Evolutionary conservation across 2,888 invertebrate species (phyloP).

Genomic region (Erebia palarica): DNA sequence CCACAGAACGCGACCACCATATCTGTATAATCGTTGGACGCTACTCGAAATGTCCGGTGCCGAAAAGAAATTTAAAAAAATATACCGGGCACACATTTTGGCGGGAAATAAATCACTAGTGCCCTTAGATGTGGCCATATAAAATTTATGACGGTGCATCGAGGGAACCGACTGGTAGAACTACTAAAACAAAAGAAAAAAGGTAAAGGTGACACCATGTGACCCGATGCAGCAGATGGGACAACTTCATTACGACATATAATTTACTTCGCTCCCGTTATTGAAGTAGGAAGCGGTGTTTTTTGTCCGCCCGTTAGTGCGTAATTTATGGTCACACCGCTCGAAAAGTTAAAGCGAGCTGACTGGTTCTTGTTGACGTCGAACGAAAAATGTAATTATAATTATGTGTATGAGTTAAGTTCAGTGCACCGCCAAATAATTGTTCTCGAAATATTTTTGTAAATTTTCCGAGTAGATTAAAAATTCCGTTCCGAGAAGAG

Average conservation of each 20-base stretch:
- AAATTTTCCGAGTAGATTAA: slow-evolving; percentile 42
- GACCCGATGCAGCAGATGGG: slow-evolving; percentile 71
- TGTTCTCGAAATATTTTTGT: slow-evolving; percentile 43
- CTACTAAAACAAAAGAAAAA: slow-evolving; percentile 62
- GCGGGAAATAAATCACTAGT: slow-evolving; percentile 79
- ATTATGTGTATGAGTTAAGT: slow-evolving; percentile 44
- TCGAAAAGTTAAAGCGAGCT: slow-evolving; percentile 59
- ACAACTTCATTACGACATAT: slow-evolving; percentile 73
- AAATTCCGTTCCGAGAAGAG: slow-evolving; percentile 41
- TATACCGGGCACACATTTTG: slow-evolving; percentile 76
- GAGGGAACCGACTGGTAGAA: slow-evolving; percentile 61
- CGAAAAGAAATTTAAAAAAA: slow-evolving; percentile 60
- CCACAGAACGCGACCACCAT: slow-evolving; percentile 70
- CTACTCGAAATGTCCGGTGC: slow-evolving; percentile 77
- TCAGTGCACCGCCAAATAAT: slow-evolving; percentile 46
- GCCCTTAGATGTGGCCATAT: slow-evolving; percentile 71
- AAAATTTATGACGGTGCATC: slow-evolving; percentile 76
- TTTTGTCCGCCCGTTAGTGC: slow-evolving; percentile 66
- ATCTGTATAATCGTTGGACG: slow-evolving; percentile 76
- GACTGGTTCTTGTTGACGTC: slow-evolving; percentile 48
- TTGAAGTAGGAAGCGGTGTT: slow-evolving; percentile 73
- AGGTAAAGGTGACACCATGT: slow-evolving; percentile 59
- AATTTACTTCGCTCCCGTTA: slow-evolving; percentile 78
- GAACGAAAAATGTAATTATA: slow-evolving; percentile 43
- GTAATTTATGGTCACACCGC: slow-evolving; percentile 73